Base-by-base conservation (phyloP, 1,140 invertebrate species). In the Euwallacea similis region DNA sequence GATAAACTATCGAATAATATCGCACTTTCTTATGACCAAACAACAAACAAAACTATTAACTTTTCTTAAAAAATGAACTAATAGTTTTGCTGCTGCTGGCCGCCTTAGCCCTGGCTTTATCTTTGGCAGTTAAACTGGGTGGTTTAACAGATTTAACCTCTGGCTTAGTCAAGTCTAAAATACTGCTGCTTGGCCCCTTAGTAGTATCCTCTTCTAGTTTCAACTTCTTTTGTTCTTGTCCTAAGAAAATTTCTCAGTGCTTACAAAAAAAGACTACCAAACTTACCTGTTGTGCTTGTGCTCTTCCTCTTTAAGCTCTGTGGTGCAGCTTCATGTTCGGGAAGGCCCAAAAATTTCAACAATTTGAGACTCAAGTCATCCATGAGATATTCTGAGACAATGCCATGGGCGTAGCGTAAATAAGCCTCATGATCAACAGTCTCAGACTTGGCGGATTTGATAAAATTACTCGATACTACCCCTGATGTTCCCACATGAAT, bases 51-150 rank as follows among this genome's bases (percentile, higher is more conserved):
- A 60, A 11, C 10, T 53, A 71, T 75, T 75, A 81, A 60, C 72
- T 76, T 76, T 86, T 89, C 68, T 85, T 88, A 78, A 93, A 92
- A 81, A 91, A 92, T 58, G 86, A 89, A 33, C 87, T 87, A 78
- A 93, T 91, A 75, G 84, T 91, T 82, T 91, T 92, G 16, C 87
- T 88, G 53, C 89, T 88, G 75, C 83, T 85, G 33, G 91, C 91
- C 67, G 90, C 89, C 78, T 91, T 92, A 72, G 89, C 87, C 78
- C 88, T 83, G 1, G 88, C 85, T 74, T 90, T 88, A 77, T 91
- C 90, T 80, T 92, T 93, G 16, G 89, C 85, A 11, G 85, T 83
- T 21, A 84, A 65, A 7, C 77, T 74, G 42, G 83, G 77, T 66
- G 82, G 77, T 79, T 88, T 88, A 0, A 78, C 33, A 10, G 79